Evolutionary conservation across 1,140 invertebrate species (phyloP).

Genomic region (Drosophila ironensis): DNA sequence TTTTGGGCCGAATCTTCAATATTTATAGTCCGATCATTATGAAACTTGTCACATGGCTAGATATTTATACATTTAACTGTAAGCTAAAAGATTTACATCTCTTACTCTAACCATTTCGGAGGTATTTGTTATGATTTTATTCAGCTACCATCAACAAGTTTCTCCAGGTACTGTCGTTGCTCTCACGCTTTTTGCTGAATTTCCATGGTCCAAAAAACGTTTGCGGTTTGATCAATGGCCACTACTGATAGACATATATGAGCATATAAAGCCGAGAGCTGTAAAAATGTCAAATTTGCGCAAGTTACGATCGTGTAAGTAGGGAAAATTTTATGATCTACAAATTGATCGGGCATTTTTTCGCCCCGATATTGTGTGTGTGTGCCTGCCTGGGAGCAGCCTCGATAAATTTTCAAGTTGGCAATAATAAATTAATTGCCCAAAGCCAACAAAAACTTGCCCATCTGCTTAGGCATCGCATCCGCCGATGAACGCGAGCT

Average conservation of each 20-base stretch:
- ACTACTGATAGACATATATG: conserved; percentile 26
- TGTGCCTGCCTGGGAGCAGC: conserved; percentile 13
- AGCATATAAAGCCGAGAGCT: conserved; percentile 22
- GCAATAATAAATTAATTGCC: conserved; percentile 79
- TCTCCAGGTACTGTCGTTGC: background rate
- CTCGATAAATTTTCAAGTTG: conserved; percentile 71
- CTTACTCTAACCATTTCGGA: no score
- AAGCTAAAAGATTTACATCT: no score
- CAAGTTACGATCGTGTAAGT: conserved; percentile 61
- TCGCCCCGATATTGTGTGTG: conserved; percentile 1
- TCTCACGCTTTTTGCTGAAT: background rate
- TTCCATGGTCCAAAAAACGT: conserved; percentile 40
- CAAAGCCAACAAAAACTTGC: conserved; percentile 62
- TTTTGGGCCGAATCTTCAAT: no score
- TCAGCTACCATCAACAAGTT: no score
- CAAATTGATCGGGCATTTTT: conserved; percentile 68
- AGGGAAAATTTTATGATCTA: conserved; percentile 68
- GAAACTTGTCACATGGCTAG: no score
- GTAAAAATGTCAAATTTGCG: conserved; percentile 80
- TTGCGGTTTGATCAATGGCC: conserved; percentile 60
- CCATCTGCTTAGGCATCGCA: conserved; percentile 38
- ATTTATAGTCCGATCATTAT: no score
- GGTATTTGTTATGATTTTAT: no score
- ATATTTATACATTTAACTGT: no score
- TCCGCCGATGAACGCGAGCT: conserved; percentile 18